Conservation (phyloP, 2,113 vertebrate genomes). For the Octodon degus region DNA sequence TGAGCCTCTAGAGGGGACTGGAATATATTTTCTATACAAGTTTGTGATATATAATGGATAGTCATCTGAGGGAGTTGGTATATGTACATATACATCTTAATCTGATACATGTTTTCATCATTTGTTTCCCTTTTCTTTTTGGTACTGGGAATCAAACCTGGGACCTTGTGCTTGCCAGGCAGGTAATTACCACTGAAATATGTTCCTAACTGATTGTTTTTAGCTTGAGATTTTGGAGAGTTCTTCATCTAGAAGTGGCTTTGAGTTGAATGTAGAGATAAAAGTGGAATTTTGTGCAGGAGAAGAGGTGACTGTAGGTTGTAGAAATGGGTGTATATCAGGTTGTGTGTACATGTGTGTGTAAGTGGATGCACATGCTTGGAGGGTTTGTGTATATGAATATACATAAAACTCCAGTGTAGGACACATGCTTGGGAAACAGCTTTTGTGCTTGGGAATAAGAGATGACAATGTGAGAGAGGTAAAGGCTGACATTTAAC, state of each 20-base stretch:
- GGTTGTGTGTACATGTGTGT: not conserved
- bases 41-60: not conserved
- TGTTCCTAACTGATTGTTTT: not conserved
- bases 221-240: constrained; percentile 21
- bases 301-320: not conserved
- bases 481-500: not conserved
- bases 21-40: not conserved
- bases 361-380: not conserved
- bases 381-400: not conserved
- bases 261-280: constrained; percentile 10
- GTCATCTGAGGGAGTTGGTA: not conserved
- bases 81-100: not conserved
- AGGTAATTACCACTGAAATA: not conserved
- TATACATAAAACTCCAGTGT: not conserved
- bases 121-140: not conserved
- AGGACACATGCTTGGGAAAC: constrained; percentile 17
- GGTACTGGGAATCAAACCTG: not conserved
- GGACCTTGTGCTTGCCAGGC: not conserved
- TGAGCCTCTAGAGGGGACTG: not conserved
- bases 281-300: not conserved
- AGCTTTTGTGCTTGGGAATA: not conserved
- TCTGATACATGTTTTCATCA: not conserved
- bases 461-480: not conserved
- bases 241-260: not conserved
- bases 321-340: not conserved